Conservation (phyloP, 1,140 invertebrate species). For the Portunus trituberculatus region DNA sequence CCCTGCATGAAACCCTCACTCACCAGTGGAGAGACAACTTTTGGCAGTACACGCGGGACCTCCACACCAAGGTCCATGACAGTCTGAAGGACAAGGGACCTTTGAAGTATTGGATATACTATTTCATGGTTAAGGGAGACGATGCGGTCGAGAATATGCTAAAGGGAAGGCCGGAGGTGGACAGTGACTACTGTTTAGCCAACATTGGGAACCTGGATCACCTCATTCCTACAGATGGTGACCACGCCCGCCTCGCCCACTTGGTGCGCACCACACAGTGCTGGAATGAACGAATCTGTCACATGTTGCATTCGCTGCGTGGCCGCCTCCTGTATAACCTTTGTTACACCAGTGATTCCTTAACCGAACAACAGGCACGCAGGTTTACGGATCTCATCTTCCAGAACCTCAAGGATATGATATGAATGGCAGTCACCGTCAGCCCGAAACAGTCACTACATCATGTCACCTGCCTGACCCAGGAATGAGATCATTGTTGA, state of each 20-base stretch:
- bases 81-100: not conserved
- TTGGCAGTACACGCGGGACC: not conserved
- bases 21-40: not conserved
- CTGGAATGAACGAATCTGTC: too few relatives aligned
- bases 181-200: not conserved
- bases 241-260: not conserved
- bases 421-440: not conserved
- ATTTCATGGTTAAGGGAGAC: not conserved
- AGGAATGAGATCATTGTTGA: too few relatives aligned
- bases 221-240: not conserved
- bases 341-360: not conserved
- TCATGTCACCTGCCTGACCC: too few relatives aligned
- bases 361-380: not conserved
- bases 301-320: not conserved
- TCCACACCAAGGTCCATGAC: not conserved
- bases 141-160: not conserved
- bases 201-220: not conserved
- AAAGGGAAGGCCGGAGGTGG: not conserved
- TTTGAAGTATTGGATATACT: not conserved
- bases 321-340: conserved; percentile 6
- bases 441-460: too few relatives aligned
- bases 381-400: not conserved
- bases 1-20: not conserved
- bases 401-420: not conserved
- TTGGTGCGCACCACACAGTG: not conserved